These are phyloP conservation scores for Barnardius zonarius DNA, from an alignment of 2,113 vertebrate species.

Conservation along the genomic window DNA sequence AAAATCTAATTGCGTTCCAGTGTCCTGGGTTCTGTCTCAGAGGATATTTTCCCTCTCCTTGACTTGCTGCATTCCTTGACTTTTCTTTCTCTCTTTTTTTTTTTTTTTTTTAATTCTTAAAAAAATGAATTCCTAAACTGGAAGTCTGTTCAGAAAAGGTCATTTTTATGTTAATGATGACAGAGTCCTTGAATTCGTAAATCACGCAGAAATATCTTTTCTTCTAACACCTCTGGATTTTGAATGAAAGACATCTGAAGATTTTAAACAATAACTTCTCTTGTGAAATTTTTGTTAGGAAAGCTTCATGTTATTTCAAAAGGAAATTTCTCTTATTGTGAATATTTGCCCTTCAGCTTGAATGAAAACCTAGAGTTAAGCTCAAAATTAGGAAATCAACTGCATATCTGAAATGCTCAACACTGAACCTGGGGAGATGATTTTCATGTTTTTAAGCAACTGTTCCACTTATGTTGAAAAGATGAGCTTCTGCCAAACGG, in stretches of 20 bases:
- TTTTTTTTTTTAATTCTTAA: neutral
- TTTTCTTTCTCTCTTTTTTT: neutral
- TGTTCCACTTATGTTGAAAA: neutral
- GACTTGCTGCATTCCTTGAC: neutral
- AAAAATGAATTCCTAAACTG: neutral
- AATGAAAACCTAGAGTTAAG: neutral
- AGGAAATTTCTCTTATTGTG: neutral
- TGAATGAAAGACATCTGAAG: neutral
- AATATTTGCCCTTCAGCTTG: neutral
- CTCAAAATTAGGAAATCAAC: neutral
- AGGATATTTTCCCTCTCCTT: conserved; percentile 6
- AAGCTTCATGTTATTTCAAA: neutral
- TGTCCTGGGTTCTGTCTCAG: neutral
- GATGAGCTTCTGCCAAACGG: neutral
- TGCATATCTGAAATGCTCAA: neutral
- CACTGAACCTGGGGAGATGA: neutral
- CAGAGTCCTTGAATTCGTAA: conserved; percentile 43
- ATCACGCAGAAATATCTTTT: neutral
- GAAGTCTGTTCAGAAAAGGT: neutral
- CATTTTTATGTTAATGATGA: conserved; percentile 36
- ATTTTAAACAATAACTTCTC: conserved; percentile 5
- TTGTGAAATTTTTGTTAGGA: neutral
- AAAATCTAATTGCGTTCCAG: conserved; percentile 53
- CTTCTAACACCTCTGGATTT: conserved; percentile 10
- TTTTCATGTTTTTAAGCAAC: neutral